Conservation (phyloP, 2,797 vertebrate species). For the Enteromius paludinosus region DNA sequence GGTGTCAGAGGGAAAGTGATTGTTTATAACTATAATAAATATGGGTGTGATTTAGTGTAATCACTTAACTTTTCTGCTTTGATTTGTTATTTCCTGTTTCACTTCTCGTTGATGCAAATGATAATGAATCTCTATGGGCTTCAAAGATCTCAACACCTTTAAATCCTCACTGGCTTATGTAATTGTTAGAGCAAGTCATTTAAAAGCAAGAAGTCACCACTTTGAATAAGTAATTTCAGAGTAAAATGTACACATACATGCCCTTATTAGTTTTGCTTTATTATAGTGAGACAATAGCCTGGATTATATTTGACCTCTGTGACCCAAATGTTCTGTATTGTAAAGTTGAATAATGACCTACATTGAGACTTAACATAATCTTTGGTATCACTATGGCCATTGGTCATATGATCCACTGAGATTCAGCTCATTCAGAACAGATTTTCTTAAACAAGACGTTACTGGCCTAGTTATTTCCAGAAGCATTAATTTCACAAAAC, state of each 20-base stretch:
- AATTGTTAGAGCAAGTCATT: not conserved
- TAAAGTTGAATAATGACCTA: conserved; percentile 11
- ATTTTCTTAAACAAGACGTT: not conserved
- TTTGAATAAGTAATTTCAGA: not conserved
- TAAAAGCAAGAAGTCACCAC: not conserved
- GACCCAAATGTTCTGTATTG: not conserved
- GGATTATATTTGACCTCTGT: not conserved
- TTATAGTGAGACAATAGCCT: not conserved
- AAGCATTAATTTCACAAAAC: not conserved
- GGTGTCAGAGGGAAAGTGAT: conserved; percentile 18
- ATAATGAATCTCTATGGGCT: conserved; percentile 3
- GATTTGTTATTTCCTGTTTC: conserved; percentile 13
- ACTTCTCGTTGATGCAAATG: conserved; percentile 40
- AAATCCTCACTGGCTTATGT: not conserved
- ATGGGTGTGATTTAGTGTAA: conserved; percentile 29
- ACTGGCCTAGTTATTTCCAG: not conserved
- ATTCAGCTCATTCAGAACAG: not conserved
- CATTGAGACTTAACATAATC: conserved; percentile 1
- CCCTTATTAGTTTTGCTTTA: not conserved
- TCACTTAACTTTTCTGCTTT: conserved; percentile 37
- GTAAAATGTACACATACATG: not conserved
- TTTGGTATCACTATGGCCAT: conserved; percentile 6
- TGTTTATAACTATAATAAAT: conserved; percentile 30
- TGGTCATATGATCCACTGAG: not conserved
- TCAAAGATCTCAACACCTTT: not conserved